phyloP scores from a whole-genome alignment of 2,888 invertebrate genomes.

The Ellobium chinense region DNA sequence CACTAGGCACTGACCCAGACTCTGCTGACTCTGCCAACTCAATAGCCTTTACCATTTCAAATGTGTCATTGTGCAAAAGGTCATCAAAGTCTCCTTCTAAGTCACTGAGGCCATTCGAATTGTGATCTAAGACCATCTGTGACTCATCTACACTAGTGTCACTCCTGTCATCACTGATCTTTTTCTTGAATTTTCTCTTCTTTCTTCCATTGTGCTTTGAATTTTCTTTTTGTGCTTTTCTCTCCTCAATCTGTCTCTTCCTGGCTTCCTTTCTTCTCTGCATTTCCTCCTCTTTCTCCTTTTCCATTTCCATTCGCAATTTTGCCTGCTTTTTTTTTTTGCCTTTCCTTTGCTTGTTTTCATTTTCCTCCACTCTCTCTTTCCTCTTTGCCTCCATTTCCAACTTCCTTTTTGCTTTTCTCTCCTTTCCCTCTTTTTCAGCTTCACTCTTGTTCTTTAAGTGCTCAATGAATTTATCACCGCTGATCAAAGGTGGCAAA shows the following conservation, averaged over 20 bases:
- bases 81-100: not conserved
- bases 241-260: constrained; percentile 12
- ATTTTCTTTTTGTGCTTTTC: not conserved
- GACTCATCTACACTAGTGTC: not conserved
- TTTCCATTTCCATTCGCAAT: not conserved
- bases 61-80: not conserved
- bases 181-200: not conserved
- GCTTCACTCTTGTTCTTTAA: not conserved
- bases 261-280: not conserved
- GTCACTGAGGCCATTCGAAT: not conserved
- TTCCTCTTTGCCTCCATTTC: constrained; percentile 1
- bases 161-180: not conserved
- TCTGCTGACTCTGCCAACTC: not conserved
- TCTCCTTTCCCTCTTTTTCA: not conserved
- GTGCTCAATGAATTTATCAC: not conserved
- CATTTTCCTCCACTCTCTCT: not conserved
- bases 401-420: not conserved
- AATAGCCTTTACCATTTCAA: not conserved
- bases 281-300: constrained; percentile 1
- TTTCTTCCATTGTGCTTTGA: not conserved
- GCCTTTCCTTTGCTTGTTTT: constrained; percentile 15
- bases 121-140: not conserved
- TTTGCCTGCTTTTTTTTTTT: constrained; percentile 6
- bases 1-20: not conserved
- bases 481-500: not conserved